These are phyloP conservation scores for Tryphoninae sp. DNA, from an alignment of 2,888 invertebrate species.

Conservation along the genomic window DNA sequence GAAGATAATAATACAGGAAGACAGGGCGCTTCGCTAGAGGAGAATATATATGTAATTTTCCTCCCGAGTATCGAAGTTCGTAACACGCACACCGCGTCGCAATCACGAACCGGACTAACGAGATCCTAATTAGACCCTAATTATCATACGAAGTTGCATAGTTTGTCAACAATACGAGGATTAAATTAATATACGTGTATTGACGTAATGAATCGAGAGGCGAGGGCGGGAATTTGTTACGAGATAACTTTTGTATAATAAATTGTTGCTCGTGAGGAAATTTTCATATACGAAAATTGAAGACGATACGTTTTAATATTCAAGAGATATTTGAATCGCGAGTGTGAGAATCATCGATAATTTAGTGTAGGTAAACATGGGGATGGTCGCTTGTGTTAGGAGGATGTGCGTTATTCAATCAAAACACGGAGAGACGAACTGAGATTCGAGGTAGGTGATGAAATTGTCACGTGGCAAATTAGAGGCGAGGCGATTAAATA, in stretches of 20 bases:
- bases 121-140: slow-evolving; percentile 45
- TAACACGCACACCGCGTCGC: background rate
- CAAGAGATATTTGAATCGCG: slow-evolving; percentile 36
- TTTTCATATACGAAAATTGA: slow-evolving; percentile 1
- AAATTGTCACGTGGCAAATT: slow-evolving; percentile 28
- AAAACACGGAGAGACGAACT: background rate
- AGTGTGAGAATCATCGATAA: background rate
- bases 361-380: background rate
- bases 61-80: slow-evolving; percentile 22
- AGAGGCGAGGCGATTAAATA: slow-evolving; percentile 69
- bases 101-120: slow-evolving; percentile 26
- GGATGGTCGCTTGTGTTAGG: background rate
- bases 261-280: slow-evolving; percentile 10
- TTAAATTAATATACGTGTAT: slow-evolving; percentile 38
- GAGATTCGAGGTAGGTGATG: background rate
- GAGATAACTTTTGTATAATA: too few relatives aligned
- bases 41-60: background rate
- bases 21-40: background rate
- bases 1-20: background rate
- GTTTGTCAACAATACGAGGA: slow-evolving; percentile 41
- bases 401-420: slow-evolving; percentile 15
- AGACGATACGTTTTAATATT: background rate
- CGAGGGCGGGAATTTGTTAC: background rate
- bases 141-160: slow-evolving; percentile 14
- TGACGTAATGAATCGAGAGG: slow-evolving; percentile 16